Base-by-base conservation (phyloP, 1,140 invertebrate species). In the Halotydeus destructor region DNA sequence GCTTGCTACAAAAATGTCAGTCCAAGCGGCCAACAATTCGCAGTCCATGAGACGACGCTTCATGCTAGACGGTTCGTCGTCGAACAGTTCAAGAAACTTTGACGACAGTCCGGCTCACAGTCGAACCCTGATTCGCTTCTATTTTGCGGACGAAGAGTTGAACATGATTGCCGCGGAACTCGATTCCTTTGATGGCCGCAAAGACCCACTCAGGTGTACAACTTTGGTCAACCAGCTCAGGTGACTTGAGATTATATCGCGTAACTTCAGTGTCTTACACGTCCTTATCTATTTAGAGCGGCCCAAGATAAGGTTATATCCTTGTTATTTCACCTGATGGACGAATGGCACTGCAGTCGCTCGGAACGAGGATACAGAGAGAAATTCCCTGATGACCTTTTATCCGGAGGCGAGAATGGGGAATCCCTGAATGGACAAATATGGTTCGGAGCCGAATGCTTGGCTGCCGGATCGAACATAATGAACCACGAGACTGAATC, bases 361-460 rank as follows among this genome's bases (percentile, higher is more conserved):
- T 85, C 89, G 21, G 76, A 79, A 49, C 66, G 91, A 19, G 89
- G 94, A 50, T 97, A 93, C 58, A 69, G 91, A n/a, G 84, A 88
- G 21, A 98, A 98, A 62, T 98, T 97, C 59, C 91, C 93, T n/a
- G 93, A 97, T 60, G 91, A 97, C 59, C 85, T 98, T 3, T 69
- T 97, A 53, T 88, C 94, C 60, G 91, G 97, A 56, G 94, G 89
- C 64, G 47, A 49, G 30, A 45, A 45, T 26, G 28, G 34, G 16
- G 47, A 49, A 46, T 49, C 47, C 26, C 63, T 98, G 16, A 84
- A 88, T 18, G 91, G 91, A 0, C 93, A 98, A 62, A 66, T 98
- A 12, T 98, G 93, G 93, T 98, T 98, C 66, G 91, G 91, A n/a
- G 93, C 93, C 27, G 93, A 98, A 71, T 89, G 84, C 55, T 60